Evolutionary conservation across 2,888 invertebrate species (phyloP).

Genomic region (Scaptomyza reducta): DNA sequence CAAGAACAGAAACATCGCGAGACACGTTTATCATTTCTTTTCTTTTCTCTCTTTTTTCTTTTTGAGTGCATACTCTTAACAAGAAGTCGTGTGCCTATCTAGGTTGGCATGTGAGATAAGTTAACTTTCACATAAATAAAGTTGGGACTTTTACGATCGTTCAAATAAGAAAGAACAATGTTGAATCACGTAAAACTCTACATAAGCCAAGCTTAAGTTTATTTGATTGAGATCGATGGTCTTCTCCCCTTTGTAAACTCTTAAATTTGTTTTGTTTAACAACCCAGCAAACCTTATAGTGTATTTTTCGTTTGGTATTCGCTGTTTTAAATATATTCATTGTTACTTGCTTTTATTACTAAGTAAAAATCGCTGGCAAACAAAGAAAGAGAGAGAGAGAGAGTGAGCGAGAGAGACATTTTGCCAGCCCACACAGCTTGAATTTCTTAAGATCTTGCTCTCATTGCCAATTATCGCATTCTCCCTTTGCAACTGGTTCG

Average conservation of each 20-base stretch:
- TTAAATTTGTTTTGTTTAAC: too few species aligned
- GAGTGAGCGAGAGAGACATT: not conserved
- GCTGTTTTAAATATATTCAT: not conserved
- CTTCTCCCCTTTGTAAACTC: too few species aligned
- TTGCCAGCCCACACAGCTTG: constrained; percentile 56
- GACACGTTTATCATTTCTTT: constrained; percentile 27
- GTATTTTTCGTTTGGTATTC: constrained; percentile 4
- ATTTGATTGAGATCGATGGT: too few species aligned
- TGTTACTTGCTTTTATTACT: constrained; percentile 36
- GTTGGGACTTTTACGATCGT: too few species aligned
- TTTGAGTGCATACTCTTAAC: constrained; percentile 18
- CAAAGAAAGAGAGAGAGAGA: not conserved
- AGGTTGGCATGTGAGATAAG: not conserved
- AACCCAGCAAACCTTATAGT: not conserved
- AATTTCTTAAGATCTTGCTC: constrained; percentile 32
- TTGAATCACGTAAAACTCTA: too few species aligned
- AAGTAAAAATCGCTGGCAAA: constrained; percentile 1
- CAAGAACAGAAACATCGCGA: constrained; percentile 22
- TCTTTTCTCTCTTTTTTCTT: not conserved
- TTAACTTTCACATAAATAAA: too few species aligned
- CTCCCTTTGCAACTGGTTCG: constrained; percentile 50
- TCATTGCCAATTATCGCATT: constrained; percentile 33
- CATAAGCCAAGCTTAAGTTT: too few species aligned
- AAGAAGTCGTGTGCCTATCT: not conserved
- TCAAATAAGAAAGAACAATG: too few species aligned